phyloP scores from a whole-genome alignment of 2,797 vertebrate species.

The Gobionotothen gibberifrons region DNA sequence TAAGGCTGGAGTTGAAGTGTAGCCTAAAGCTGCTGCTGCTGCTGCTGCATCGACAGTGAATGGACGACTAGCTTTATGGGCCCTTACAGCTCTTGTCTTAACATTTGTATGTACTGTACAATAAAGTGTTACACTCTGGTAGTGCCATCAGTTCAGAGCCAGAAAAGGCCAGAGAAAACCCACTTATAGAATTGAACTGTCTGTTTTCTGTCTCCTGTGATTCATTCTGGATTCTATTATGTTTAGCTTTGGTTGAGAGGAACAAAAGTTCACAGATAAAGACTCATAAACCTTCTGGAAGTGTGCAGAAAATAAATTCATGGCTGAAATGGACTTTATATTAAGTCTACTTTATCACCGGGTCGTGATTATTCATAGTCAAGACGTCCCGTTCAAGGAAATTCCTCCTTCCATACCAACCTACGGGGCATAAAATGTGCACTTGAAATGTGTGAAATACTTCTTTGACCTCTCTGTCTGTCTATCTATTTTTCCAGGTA shows the following conservation, averaged over 20 bases:
- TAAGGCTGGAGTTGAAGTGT: conserved; percentile 15
- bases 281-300: conserved; percentile 30
- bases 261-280: conserved; percentile 24
- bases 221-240: conserved; percentile 34
- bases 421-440: conserved; percentile 1
- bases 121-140: conserved; percentile 31
- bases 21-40: conserved; percentile 40
- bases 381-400: conserved; percentile 18
- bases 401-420: conserved; percentile 8
- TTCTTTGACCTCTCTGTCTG: conserved; percentile 4
- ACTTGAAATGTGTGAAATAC: conserved; percentile 22
- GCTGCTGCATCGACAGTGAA: conserved; percentile 22
- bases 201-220: conserved; percentile 40
- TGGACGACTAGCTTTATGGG: conserved; percentile 48
- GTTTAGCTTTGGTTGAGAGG: conserved; percentile 36
- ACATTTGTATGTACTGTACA: conserved; percentile 52
- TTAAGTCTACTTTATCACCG: conserved; percentile 25
- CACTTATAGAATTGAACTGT: conserved; percentile 23
- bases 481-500: conserved; percentile 81
- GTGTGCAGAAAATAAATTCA: conserved; percentile 8
- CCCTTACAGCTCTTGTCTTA: conserved; percentile 23
- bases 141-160: conserved; percentile 26
- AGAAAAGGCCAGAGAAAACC: conserved; percentile 31
- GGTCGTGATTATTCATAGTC: conserved; percentile 21
- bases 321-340: conserved; percentile 26